phyloP scores from a whole-genome alignment of 2,113 vertebrate species.

The Centropus unirufus region DNA sequence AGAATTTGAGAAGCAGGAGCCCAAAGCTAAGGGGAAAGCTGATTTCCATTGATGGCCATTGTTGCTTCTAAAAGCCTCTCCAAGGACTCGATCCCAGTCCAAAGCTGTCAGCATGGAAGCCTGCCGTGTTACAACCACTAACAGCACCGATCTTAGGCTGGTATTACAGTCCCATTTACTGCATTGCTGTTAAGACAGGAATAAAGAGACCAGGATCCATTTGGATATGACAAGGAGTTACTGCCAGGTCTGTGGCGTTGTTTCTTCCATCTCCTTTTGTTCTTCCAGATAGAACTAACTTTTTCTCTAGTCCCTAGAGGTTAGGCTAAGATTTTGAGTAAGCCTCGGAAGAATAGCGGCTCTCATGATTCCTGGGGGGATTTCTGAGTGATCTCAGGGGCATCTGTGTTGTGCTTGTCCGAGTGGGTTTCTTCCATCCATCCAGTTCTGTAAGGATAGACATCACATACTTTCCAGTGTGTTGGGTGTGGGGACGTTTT shows the following conservation, averaged over 20 bases:
- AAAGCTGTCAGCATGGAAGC: background rate
- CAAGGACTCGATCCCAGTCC: background rate
- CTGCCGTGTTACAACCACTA: background rate
- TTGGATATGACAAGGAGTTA: background rate
- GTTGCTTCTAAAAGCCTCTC: background rate
- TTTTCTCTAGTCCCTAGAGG: background rate
- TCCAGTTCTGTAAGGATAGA: background rate
- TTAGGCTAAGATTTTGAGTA: background rate
- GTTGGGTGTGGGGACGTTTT: background rate
- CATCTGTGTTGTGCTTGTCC: background rate
- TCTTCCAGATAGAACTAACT: background rate
- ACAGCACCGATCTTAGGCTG: background rate
- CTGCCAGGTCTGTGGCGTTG: background rate
- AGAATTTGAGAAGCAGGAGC: slow-evolving; percentile 1
- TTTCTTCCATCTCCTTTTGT: background rate
- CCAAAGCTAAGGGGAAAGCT: background rate
- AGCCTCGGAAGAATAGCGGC: background rate
- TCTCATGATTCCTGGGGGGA: background rate
- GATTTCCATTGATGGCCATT: background rate
- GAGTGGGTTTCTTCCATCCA: background rate
- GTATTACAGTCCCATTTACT: background rate
- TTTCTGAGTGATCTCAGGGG: background rate
- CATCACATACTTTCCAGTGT: background rate
- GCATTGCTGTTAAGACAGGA: background rate
- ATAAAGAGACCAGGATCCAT: background rate